Evolutionary conservation across 2,797 vertebrate species (phyloP).

Genomic region (Peromyscus eremicus): DNA sequence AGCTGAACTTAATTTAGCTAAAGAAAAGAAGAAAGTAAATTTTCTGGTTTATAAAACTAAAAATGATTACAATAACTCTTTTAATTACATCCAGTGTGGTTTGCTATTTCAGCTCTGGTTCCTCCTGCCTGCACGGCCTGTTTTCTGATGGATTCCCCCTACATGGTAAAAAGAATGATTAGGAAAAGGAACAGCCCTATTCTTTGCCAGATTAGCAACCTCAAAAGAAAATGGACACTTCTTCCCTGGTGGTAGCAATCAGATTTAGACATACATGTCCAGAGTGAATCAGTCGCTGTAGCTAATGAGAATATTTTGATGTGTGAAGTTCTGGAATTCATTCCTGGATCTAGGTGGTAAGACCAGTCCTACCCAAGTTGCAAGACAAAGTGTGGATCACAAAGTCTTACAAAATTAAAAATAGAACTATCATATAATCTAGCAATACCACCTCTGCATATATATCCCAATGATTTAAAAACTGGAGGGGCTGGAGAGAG

Average conservation of each 20-base stretch:
- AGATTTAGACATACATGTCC: neutral
- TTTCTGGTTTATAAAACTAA: neutral
- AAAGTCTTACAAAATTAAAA: constrained; percentile 19
- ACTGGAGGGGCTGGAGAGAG: neutral
- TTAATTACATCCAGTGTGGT: neutral
- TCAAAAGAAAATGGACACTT: neutral
- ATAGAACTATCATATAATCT: neutral
- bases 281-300: neutral
- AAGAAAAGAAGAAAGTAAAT: neutral
- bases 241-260: neutral
- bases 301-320: constrained; percentile 8
- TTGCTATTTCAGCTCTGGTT: neutral
- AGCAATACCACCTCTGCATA: neutral
- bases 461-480: neutral
- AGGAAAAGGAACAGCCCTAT: neutral
- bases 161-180: constrained; percentile 2
- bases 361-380: neutral
- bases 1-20: neutral
- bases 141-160: neutral
- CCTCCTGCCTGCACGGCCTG: neutral
- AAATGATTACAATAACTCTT: neutral
- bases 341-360: neutral
- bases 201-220: neutral
- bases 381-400: neutral
- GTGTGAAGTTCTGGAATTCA: neutral